phyloP scores from a whole-genome alignment of 2,797 vertebrate genomes.

The Anomalospiza imberbis region DNA sequence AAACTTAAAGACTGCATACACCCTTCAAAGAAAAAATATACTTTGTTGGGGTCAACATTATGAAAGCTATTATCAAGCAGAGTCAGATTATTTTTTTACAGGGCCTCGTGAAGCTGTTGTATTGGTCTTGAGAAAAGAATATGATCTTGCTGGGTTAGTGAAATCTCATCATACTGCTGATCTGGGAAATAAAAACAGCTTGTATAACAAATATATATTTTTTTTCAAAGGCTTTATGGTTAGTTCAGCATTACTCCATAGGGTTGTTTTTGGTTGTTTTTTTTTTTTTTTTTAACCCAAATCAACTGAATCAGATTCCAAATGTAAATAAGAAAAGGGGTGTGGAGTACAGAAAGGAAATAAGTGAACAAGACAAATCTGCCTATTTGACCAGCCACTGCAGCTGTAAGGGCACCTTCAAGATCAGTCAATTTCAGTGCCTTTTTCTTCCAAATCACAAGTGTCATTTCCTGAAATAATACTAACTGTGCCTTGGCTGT shows the following conservation, averaged over 20 bases:
- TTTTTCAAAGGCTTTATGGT: neutral
- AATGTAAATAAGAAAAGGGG: neutral
- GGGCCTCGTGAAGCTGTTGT: neutral
- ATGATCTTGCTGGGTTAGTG: neutral
- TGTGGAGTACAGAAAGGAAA: neutral
- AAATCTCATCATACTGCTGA: neutral
- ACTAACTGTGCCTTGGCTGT: neutral
- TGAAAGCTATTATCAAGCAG: neutral
- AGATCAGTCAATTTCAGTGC: neutral
- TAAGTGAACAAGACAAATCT: neutral
- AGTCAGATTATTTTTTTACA: neutral
- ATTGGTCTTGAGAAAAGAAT: neutral
- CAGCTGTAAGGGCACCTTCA: neutral
- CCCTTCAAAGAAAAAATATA: neutral
- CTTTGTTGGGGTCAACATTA: neutral
- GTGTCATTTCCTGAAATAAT: neutral
- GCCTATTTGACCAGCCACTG: neutral
- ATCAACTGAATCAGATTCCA: neutral
- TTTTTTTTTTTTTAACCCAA: neutral
- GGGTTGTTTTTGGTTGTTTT: neutral
- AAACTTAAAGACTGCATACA: neutral
- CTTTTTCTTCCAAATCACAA: neutral
- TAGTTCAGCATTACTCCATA: neutral
- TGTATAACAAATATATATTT: neutral
- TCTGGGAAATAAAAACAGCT: neutral